These are phyloP conservation scores for Pomatostomus ruficeps DNA, from an alignment of 2,113 vertebrate species.

Conservation along the genomic window DNA sequence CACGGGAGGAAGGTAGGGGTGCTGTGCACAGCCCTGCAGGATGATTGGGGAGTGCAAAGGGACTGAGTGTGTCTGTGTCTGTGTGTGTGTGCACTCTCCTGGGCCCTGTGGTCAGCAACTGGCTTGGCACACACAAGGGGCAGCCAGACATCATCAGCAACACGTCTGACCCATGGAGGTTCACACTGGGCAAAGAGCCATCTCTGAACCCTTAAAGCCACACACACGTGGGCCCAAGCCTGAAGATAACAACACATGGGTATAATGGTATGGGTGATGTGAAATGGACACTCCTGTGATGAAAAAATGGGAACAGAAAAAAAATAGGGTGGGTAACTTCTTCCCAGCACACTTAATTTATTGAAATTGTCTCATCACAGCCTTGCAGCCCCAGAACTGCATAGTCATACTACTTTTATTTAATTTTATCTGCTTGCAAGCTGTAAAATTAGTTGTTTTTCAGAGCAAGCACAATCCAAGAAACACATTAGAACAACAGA, in stretches of 20 bases:
- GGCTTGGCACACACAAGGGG: fast-evolving
- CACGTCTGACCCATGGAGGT: fast-evolving
- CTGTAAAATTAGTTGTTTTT: neutral
- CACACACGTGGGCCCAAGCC: fast-evolving
- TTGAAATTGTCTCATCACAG: neutral
- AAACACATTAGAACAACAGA: neutral
- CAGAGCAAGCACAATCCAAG: neutral
- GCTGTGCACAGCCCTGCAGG: neutral
- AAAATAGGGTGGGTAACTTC: neutral
- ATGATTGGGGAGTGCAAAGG: fast-evolving
- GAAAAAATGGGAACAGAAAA: neutral
- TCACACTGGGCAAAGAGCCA: fast-evolving
- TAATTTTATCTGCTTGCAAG: neutral
- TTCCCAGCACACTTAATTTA: neutral
- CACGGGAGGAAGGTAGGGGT: fast-evolving
- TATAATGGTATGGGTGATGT: no score
- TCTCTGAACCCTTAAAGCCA: neutral
- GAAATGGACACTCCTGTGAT: fast-evolving
- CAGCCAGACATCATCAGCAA: fast-evolving
- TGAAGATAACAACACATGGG: fast-evolving
- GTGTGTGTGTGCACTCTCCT: fast-evolving
- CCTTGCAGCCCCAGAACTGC: neutral
- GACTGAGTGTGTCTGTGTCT: fast-evolving
- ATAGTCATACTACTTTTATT: neutral
- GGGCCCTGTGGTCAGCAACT: fast-evolving